Conservation (phyloP, 2,888 invertebrate genomes). For the Cheilosia urbana region DNA sequence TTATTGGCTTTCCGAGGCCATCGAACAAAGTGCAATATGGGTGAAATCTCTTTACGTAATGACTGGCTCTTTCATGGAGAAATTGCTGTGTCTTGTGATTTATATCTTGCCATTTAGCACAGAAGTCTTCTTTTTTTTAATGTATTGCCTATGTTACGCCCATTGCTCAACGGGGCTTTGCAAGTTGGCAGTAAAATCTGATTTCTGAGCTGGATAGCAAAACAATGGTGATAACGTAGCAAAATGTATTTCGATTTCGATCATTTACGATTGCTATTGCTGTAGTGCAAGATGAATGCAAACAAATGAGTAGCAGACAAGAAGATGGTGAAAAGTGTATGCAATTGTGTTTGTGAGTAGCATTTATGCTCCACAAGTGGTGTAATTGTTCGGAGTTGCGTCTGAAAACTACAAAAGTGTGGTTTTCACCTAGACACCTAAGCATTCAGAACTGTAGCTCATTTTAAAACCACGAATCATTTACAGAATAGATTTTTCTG, state of each 20-base stretch:
- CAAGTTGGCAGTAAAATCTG: too few relatives aligned
- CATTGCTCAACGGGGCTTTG: too few relatives aligned
- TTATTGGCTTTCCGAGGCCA: background rate
- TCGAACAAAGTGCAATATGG: background rate
- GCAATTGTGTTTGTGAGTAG: background rate
- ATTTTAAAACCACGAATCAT: too few relatives aligned
- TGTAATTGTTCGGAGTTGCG: too few relatives aligned
- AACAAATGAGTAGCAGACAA: background rate
- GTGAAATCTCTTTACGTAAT: conserved; percentile 5
- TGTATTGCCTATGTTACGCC: background rate
- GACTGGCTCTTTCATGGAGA: background rate
- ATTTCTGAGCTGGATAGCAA: background rate
- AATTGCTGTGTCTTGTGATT: background rate
- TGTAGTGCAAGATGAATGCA: background rate
- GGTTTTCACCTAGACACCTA: too few relatives aligned
- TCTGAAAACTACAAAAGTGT: too few relatives aligned
- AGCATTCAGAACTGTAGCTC: too few relatives aligned
- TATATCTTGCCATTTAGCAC: background rate
- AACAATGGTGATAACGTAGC: background rate
- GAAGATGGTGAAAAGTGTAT: background rate
- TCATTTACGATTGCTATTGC: background rate
- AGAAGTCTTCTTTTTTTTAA: background rate
- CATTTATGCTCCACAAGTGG: too few relatives aligned
- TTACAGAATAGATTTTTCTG: too few relatives aligned
- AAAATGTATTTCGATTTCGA: conserved; percentile 4